phyloP scores from a whole-genome alignment of 2,113 vertebrate species.

The Tamias sibiricus region DNA sequence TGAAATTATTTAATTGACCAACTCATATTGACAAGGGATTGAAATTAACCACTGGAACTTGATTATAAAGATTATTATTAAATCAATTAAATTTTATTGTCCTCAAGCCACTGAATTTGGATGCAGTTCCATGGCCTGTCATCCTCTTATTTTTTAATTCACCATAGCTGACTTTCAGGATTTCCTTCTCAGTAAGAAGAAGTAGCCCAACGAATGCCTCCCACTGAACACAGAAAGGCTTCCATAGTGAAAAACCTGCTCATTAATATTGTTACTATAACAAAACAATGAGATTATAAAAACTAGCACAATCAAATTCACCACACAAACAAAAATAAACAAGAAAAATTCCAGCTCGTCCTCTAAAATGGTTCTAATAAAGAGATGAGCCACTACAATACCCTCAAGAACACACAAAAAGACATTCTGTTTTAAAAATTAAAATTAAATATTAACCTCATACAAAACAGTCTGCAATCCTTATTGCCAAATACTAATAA shows the following conservation, averaged over 20 bases:
- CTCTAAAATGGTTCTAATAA: conserved; percentile 19
- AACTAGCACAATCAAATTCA: conserved; percentile 9
- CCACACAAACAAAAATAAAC: conserved; percentile 36
- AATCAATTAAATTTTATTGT: not conserved
- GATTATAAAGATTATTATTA: conserved; percentile 33
- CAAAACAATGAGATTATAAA: conserved; percentile 36
- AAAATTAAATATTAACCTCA: conserved; percentile 79
- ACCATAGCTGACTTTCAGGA: not conserved
- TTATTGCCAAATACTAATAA: conserved; percentile 70
- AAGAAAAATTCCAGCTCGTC: not conserved
- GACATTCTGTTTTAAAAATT: conserved; percentile 76
- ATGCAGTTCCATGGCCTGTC: not conserved
- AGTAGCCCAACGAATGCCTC: not conserved
- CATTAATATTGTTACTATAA: conserved; percentile 14
- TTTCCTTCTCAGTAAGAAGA: not conserved
- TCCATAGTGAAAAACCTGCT: not conserved
- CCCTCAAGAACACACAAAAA: conserved; percentile 1
- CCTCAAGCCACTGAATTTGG: not conserved
- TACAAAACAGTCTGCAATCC: conserved; percentile 49
- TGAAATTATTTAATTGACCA: conserved; percentile 40
- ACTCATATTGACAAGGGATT: not conserved
- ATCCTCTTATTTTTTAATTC: not conserved
- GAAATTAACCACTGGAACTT: conserved; percentile 16
- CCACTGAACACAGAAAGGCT: not conserved
- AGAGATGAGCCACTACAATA: not conserved